Base-by-base conservation (phyloP, 2,113 vertebrate genomes). In the Periophthalmus modestus region DNA sequence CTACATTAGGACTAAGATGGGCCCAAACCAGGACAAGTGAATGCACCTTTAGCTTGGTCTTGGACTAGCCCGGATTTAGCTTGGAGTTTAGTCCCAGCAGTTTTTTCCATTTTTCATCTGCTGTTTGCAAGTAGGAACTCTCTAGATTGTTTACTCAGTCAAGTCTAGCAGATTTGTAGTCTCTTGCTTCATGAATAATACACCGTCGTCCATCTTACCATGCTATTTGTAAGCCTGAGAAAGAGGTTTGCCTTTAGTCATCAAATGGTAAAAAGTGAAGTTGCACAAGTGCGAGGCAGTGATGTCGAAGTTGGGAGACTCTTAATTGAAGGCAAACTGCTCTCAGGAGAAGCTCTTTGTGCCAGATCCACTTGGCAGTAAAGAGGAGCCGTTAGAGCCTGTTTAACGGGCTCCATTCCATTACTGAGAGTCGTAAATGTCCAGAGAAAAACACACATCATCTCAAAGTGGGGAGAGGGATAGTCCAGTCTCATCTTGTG, bases 371-470 rank as follows among this genome's bases (percentile, higher is more conserved):
- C 85, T 78, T 69, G 82, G 88, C 89, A 79, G 79, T 82, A 85
- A 88, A 87, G 85, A 81, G 71, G 81, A 85, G 81, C 83, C 72
- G 88, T 84, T 88, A 84, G 84, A 80, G 66, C 85, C 87, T 87
- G 82, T 86, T 91, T 87, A 88, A 89, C 71, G 71, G 86, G 86
- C 82, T 74, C 21, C 82, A 73, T 87, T 91, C 90, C 89, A 89
- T 91, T 92, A 91, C 65, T 7, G 80, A 65, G 52, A 82, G 85
- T 87, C 89, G 81, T 92, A 91, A 92, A 91, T 68, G 85, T 90
- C 91, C 71, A 24, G 3, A 2, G 86, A 73, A 89, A 85, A 89
- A 87, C 77, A 85, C 87, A 87, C 88, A 86, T 87, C 79, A 80
- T 78, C 62, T 80, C 71, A 84, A 79, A 86, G 80, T 69, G 80